phyloP scores from a whole-genome alignment of 2,113 vertebrate species.

The Fulmarus glacialis region DNA sequence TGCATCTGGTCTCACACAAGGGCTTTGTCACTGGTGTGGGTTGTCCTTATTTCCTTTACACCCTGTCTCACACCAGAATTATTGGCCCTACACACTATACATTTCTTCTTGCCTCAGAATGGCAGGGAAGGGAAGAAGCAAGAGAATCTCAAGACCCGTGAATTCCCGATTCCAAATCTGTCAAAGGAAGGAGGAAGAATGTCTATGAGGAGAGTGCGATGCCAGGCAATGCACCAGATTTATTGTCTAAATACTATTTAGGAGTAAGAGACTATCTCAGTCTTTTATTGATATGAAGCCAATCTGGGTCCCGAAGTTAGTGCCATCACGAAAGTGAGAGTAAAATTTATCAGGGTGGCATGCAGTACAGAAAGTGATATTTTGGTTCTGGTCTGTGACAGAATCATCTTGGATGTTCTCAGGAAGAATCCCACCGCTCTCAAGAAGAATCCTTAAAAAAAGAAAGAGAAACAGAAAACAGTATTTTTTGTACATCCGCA shows the following conservation, averaged over 20 bases:
- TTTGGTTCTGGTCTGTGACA: constrained; percentile 55
- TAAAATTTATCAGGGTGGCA: constrained; percentile 89
- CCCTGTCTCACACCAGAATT: not conserved
- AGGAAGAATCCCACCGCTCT: constrained; percentile 84
- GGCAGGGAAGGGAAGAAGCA: not conserved
- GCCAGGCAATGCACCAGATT: not conserved
- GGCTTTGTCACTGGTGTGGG: not conserved
- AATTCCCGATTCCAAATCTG: not conserved
- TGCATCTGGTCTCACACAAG: not conserved
- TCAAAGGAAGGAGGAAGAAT: not conserved
- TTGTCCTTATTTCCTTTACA: not conserved
- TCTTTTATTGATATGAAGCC: constrained; percentile 89
- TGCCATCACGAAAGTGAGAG: constrained; percentile 88
- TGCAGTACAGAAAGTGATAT: constrained; percentile 86
- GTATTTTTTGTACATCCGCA: not conserved
- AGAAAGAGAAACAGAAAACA: not conserved
- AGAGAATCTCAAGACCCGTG: not conserved
- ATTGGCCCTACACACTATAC: not conserved
- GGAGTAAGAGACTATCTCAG: not conserved
- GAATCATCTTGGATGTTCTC: constrained; percentile 86
- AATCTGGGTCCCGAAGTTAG: constrained; percentile 90
- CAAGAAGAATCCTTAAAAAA: constrained; percentile 84
- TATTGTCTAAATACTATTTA: not conserved
- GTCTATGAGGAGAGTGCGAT: not conserved
- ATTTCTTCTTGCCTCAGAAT: not conserved